A percentile compares a stretch with the other conserved stretches of the same genome.
These are phyloP conservation scores for Labeo catla DNA, from an alignment of 2,113 vertebrate species.

Conservation along the genomic window DNA sequence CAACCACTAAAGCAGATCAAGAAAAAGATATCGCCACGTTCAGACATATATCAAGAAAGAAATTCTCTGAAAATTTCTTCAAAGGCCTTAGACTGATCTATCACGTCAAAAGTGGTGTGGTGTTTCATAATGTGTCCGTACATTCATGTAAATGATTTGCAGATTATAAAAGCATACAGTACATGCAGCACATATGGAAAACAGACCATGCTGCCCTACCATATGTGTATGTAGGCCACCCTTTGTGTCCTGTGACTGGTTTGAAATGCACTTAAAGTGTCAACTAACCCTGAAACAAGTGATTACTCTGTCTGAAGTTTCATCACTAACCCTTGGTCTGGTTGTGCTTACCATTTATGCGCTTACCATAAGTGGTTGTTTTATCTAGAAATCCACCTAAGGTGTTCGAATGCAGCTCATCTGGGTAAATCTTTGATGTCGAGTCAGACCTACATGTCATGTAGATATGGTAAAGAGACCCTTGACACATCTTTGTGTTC, in stretches of 20 bases:
- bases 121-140: slow-evolving; percentile 5
- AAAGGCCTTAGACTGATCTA: slow-evolving; percentile 29
- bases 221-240: slow-evolving; percentile 9
- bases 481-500: neutral
- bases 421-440: neutral
- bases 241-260: slow-evolving; percentile 29
- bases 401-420: neutral
- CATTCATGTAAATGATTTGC: slow-evolving; percentile 44
- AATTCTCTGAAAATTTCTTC: slow-evolving; percentile 7
- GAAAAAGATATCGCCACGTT: slow-evolving; percentile 3
- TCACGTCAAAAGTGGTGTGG: slow-evolving; percentile 6
- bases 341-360: neutral
- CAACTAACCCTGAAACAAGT: neutral
- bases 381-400: neutral
- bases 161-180: slow-evolving; percentile 25
- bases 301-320: neutral
- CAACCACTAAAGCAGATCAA: slow-evolving; percentile 17
- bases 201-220: slow-evolving; percentile 11
- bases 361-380: neutral
- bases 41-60: slow-evolving; percentile 29
- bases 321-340: neutral
- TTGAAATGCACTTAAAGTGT: slow-evolving; percentile 41
- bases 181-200: slow-evolving; percentile 32
- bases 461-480: neutral
- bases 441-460: neutral